Base-by-base conservation (phyloP, 2,888 invertebrate species). In the Caenorhabditis imperialis region DNA sequence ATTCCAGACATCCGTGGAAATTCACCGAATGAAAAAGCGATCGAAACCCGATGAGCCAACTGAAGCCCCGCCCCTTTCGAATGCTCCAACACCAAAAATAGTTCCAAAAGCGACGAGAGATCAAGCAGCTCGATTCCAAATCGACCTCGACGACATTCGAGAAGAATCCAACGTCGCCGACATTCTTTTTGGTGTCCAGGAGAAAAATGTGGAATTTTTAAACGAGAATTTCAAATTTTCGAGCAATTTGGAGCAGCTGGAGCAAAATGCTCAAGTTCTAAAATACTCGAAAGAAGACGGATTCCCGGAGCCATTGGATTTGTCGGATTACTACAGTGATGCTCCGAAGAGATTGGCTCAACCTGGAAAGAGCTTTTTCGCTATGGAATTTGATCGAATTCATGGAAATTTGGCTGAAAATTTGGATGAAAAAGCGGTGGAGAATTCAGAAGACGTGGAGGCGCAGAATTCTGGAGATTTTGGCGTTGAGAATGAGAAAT, bases 271-370 rank as follows among this genome's bases (percentile, higher is more conserved):
- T 10, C 65, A 69, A n/a, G 42, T 55, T 7, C 14, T 30, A 3
- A 42, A 25, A 30, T 80, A 73, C 48, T 80, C 82, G 18, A 76
- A 75, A 37, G 81, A 83, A 20, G 81, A 79, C 33, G 86, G 86
- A 18, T 86, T 86, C 50, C 86, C 86, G 7, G 81, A 81, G 18
- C 73, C 81, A 7, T 62, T 85, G 5, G 81, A 86, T 67, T 70
- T 86, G 18, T 76, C 76, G 10, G 47, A 58, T 2, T 84, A 82
- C 50, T 81, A 63, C 35, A 27, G 10, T 63, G 50, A 22, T 20
- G 58, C 38, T 25, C 25, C 23, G 16, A n/a, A 23, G 16, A 12
- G 16, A 8, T 14, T 27, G 8, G 65, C 77, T 3, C 35, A 55
- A 16, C n/a, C 61, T 22, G 81, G 81, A 22, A 76, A 60, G 45